phyloP scores from a whole-genome alignment of 1,140 invertebrate genomes.

The Heliconius hewitsoni region DNA sequence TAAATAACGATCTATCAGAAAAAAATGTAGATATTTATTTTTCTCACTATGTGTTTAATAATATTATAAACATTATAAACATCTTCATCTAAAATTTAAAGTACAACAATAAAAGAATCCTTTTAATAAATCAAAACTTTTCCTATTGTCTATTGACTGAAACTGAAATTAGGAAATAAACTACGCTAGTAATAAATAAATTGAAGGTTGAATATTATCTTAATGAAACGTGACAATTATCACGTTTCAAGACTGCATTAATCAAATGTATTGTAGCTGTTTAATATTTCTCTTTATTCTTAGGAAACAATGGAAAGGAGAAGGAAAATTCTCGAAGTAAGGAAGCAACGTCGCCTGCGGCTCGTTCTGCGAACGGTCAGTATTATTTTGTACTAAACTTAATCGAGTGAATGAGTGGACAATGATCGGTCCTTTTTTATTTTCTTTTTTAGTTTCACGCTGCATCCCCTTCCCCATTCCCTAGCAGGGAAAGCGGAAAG shows the following conservation, averaged over 20 bases:
- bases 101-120: too few species aligned
- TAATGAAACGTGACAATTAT: constrained; percentile 42
- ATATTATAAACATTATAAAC: too few species aligned
- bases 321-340: constrained; percentile 84
- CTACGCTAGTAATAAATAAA: background rate
- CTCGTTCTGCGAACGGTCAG: constrained; percentile 83
- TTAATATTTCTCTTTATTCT: constrained; percentile 63
- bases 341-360: constrained; percentile 86
- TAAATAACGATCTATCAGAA: too few species aligned
- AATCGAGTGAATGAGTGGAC: constrained; percentile 69
- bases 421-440: constrained; percentile 61
- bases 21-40: too few species aligned
- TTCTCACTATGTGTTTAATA: too few species aligned
- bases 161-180: constrained; percentile 1
- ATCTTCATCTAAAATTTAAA: too few species aligned
- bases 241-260: constrained; percentile 38
- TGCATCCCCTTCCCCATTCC: too few species aligned
- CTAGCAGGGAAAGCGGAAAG: too few species aligned
- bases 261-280: constrained; percentile 24
- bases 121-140: background rate
- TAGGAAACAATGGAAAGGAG: constrained; percentile 86
- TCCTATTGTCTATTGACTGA: background rate
- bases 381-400: constrained; percentile 36
- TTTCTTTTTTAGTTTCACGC: too few species aligned
- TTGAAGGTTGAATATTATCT: constrained; percentile 23